Conservation (phyloP, 2,113 vertebrate species). For the Austrofundulus limnaeus region DNA sequence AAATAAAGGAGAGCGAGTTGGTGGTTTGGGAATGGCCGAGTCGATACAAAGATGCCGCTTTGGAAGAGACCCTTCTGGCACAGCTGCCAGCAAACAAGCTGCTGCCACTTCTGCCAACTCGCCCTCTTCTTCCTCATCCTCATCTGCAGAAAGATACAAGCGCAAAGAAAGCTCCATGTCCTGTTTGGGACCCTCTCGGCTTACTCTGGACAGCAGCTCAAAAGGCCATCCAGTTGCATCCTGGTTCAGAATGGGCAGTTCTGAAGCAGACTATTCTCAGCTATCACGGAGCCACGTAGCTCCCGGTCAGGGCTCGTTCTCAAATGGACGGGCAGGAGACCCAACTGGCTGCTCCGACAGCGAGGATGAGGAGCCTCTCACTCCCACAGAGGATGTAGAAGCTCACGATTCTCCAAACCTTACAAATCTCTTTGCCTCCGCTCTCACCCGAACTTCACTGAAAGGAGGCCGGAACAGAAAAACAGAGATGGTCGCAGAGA, state of each 20-base stretch:
- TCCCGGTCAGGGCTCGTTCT: conserved; percentile 69
- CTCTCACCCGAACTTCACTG: conserved; percentile 80
- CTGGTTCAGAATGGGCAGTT: conserved; percentile 77
- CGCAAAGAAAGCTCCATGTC: conserved; percentile 79
- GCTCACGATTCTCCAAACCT: conserved; percentile 79
- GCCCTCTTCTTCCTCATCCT: conserved; percentile 81
- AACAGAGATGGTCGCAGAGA: conserved; percentile 54
- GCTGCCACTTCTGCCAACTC: conserved; percentile 74
- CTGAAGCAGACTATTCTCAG: conserved; percentile 77
- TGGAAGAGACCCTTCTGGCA: conserved; percentile 82
- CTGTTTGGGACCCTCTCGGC: conserved; percentile 78
- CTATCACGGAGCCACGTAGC: conserved; percentile 69
- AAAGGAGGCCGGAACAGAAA: conserved; percentile 69
- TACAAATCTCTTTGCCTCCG: conserved; percentile 96
- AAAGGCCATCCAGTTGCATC: conserved; percentile 74
- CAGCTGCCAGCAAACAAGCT: conserved; percentile 63
- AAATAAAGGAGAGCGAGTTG: conserved; percentile 67
- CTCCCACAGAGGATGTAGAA: conserved; percentile 67
- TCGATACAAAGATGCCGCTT: conserved; percentile 92
- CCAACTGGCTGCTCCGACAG: conserved; percentile 76
- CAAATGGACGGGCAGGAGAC: conserved; percentile 68
- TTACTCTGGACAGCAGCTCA: conserved; percentile 66
- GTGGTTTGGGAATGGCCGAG: conserved; percentile 81
- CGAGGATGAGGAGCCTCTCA: conserved; percentile 76
- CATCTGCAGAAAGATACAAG: conserved; percentile 84